Evolutionary conservation across 2,113 vertebrate species (phyloP).

Genomic region (Onychostoma macrolepis): DNA sequence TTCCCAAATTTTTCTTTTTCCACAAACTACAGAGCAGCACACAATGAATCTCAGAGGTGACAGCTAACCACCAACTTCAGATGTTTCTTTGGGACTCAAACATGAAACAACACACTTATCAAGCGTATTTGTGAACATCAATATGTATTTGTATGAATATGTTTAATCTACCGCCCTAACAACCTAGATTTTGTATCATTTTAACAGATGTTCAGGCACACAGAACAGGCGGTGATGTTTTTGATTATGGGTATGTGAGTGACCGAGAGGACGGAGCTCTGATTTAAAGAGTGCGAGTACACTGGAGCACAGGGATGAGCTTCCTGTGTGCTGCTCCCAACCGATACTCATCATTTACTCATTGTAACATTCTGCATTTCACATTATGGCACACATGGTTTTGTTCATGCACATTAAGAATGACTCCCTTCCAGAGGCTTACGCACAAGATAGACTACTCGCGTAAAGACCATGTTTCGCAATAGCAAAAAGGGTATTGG

Average conservation of each 20-base stretch:
- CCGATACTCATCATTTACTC: conserved; percentile 70
- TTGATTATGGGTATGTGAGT: conserved; percentile 12
- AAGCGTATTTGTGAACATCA: not conserved
- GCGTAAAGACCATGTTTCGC: not conserved
- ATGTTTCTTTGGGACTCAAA: not conserved
- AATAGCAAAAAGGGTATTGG: conserved; percentile 47
- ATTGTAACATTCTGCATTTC: conserved; percentile 63
- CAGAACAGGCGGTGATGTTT: not conserved
- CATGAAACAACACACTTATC: not conserved
- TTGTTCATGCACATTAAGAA: conserved; percentile 63
- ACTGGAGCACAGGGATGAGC: conserved; percentile 62
- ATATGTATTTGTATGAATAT: not conserved
- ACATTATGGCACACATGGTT: conserved; percentile 57
- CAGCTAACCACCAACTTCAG: not conserved
- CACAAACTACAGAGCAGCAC: conserved; percentile 52
- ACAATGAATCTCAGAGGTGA: conserved; percentile 7
- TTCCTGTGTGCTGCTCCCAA: conserved; percentile 53
- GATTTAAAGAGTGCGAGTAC: conserved; percentile 59
- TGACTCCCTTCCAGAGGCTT: conserved; percentile 59
- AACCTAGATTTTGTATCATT: not conserved
- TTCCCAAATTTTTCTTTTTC: conserved; percentile 46
- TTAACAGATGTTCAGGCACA: not conserved
- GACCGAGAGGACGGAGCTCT: not conserved
- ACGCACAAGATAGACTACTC: conserved; percentile 12
- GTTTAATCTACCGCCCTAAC: not conserved